Evolutionary conservation across 2,797 vertebrate genomes (phyloP).

Genomic region (Dendrocincla fuliginosa): DNA sequence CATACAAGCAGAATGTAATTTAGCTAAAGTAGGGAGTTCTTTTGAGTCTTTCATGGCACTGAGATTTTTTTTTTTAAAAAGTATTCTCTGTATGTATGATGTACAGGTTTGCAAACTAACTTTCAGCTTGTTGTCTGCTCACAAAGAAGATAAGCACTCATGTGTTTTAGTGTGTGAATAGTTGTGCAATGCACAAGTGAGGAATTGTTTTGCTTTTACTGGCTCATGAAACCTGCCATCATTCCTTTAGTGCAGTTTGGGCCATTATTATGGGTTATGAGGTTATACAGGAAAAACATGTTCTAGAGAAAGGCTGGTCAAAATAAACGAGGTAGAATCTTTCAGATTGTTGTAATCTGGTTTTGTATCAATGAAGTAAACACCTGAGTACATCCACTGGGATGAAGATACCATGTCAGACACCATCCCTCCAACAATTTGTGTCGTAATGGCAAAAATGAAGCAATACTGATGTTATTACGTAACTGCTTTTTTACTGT

Average conservation of each 20-base stretch:
- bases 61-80: neutral
- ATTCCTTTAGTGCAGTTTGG: slow-evolving; percentile 57
- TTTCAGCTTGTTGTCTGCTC: neutral
- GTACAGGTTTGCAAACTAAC: neutral
- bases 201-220: slow-evolving; percentile 63
- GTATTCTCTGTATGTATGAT: neutral
- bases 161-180: neutral
- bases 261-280: slow-evolving; percentile 71
- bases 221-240: slow-evolving; percentile 38
- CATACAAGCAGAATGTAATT: neutral
- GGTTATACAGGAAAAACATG: slow-evolving; percentile 76
- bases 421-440: slow-evolving; percentile 40
- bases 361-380: slow-evolving; percentile 64
- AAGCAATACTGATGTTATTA: slow-evolving; percentile 52
- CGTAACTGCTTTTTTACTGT: slow-evolving; percentile 26
- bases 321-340: slow-evolving; percentile 38
- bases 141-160: neutral
- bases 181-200: slow-evolving; percentile 51
- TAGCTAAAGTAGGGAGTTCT: neutral
- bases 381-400: slow-evolving; percentile 12
- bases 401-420: slow-evolving; percentile 48
- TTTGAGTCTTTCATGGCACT: neutral
- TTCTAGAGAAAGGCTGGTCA: slow-evolving; percentile 64
- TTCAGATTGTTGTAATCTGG: slow-evolving; percentile 17
- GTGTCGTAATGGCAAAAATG: slow-evolving; percentile 48